Evolutionary conservation across 1,140 invertebrate genomes (phyloP).

Genomic region (Oreohelix idahoensis): DNA sequence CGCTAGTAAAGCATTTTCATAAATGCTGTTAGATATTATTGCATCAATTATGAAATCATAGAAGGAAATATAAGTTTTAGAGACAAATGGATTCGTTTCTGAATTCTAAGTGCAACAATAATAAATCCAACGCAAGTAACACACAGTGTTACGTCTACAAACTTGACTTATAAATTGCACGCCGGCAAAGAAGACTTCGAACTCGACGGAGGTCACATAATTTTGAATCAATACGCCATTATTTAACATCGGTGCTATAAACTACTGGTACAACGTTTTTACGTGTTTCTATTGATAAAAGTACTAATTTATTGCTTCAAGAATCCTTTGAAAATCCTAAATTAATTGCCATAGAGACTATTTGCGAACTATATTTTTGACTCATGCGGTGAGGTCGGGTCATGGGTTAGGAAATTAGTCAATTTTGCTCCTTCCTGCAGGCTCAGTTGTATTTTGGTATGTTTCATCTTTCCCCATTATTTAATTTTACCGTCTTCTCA

Average conservation of each 20-base stretch:
- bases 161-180: neutral
- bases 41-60: too few relatives aligned
- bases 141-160: neutral
- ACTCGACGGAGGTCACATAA: slow-evolving; percentile 5
- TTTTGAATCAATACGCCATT: neutral
- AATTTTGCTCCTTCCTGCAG: too few relatives aligned
- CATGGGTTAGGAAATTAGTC: neutral
- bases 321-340: neutral
- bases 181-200: neutral
- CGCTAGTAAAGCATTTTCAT: neutral
- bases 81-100: too few relatives aligned
- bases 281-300: too few relatives aligned
- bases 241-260: too few relatives aligned
- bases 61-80: too few relatives aligned
- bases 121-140: too few relatives aligned
- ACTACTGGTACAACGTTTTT: too few relatives aligned
- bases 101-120: too few relatives aligned
- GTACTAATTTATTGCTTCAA: neutral
- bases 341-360: neutral
- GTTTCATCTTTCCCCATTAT: too few relatives aligned
- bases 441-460: too few relatives aligned
- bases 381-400: neutral
- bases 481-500: too few relatives aligned
- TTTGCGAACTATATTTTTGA: slow-evolving; percentile 1
- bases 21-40: neutral